phyloP scores from a whole-genome alignment of 1,140 invertebrate species.

The Megathymus violae region DNA sequence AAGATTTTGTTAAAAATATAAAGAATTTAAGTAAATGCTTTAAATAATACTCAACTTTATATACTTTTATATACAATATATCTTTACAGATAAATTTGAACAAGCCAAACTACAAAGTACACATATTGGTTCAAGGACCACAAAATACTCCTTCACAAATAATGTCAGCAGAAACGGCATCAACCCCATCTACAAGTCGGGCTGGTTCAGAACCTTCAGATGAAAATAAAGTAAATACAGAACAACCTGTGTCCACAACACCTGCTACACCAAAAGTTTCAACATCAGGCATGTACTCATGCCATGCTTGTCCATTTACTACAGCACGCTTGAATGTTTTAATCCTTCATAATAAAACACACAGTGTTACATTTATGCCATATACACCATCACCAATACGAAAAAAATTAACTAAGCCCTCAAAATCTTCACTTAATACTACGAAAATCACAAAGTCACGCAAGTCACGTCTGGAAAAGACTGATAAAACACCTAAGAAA shows the following conservation, averaged over 20 bases:
- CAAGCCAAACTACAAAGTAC: slow-evolving; percentile 86
- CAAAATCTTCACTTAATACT: slow-evolving; percentile 57
- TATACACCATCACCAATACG: slow-evolving; percentile 73
- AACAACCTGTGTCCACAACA: slow-evolving; percentile 36
- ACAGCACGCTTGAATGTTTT: slow-evolving; percentile 88
- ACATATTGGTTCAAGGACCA: slow-evolving; percentile 84
- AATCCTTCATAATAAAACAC: slow-evolving; percentile 87
- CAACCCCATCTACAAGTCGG: slow-evolving; percentile 62
- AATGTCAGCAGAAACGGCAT: slow-evolving; percentile 39
- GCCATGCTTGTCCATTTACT: slow-evolving; percentile 86
- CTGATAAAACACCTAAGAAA: slow-evolving; percentile 53
- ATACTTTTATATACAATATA: slow-evolving; percentile 33
- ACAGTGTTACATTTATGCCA: slow-evolving; percentile 75
- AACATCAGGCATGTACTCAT: slow-evolving; percentile 84
- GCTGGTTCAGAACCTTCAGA: slow-evolving; percentile 51
- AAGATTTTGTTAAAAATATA: no score
- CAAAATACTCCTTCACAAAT: slow-evolving; percentile 48
- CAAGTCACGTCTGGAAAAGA: slow-evolving; percentile 62
- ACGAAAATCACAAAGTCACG: slow-evolving; percentile 61
- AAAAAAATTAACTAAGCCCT: slow-evolving; percentile 57
- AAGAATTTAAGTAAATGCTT: no score
- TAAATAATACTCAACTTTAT: slow-evolving; percentile 20
- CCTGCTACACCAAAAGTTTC: slow-evolving; percentile 54
- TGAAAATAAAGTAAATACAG: slow-evolving; percentile 43
- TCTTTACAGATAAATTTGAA: slow-evolving; percentile 74